Evolutionary conservation across 2,113 vertebrate genomes (phyloP).

Genomic region (Onychorhynchus coronatus): DNA sequence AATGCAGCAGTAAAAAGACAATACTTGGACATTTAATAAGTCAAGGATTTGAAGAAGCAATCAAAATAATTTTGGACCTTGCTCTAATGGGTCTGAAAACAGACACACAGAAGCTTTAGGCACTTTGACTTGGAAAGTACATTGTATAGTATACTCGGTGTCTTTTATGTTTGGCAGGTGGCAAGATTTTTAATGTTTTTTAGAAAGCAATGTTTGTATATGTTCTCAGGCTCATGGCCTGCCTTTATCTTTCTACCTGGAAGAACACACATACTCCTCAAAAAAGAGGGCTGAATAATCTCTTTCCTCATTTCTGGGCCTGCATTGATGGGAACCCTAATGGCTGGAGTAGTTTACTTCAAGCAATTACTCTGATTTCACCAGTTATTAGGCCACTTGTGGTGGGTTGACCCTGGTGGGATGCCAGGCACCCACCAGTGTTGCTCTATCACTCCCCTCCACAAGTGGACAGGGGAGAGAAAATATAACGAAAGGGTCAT

Average conservation of each 20-base stretch:
- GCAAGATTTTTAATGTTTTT: neutral
- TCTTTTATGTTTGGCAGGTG: neutral
- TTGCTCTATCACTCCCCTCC: neutral
- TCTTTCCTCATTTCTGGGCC: neutral
- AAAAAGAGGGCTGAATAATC: neutral
- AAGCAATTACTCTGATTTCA: neutral
- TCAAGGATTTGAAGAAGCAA: neutral
- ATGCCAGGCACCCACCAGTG: neutral
- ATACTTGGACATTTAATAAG: slow-evolving; percentile 27
- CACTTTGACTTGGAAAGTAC: neutral
- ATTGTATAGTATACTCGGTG: neutral
- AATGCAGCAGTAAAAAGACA: slow-evolving; percentile 9
- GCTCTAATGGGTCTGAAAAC: neutral
- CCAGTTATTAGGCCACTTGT: neutral
- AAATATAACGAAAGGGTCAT: neutral
- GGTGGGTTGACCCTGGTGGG: neutral
- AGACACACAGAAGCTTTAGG: neutral
- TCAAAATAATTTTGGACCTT: neutral
- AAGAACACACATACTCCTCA: neutral
- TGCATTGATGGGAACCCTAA: neutral
- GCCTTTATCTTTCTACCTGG: neutral
- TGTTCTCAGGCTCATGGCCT: neutral
- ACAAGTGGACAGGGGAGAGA: neutral
- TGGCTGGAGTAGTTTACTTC: neutral
- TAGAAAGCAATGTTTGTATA: neutral